Evolutionary conservation across 2,797 vertebrate genomes (phyloP), one percentile per base, ranked within the genome.

Genomic region (Meda fulgida): DNA sequence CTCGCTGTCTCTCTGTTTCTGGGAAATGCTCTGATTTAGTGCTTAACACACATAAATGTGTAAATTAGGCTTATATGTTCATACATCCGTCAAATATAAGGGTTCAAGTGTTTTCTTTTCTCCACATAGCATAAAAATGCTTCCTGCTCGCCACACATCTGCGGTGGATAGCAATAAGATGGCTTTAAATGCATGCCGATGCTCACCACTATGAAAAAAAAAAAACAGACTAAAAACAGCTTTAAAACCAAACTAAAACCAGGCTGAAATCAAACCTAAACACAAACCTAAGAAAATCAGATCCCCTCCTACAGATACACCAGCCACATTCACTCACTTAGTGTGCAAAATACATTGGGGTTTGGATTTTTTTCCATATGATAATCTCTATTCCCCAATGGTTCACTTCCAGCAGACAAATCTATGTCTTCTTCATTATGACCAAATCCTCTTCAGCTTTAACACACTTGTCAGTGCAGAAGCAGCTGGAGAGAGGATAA

Each of bases 401-500:
- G 87, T 91, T 86, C 90, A 65, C 40, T 93, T 93, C 91, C 87
- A 93, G 87, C 89, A 86, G 91, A 93, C 88, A 91, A 91, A 91
- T 94, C 91, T 94, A 92, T 92, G 93, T 93, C 93, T 90, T 91
- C 90, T 92, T 94, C 93, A 94, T 95, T 93, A 93, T 70, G 87
- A 89, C 93, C 93, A 95, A 95, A 95, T 95, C 94, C 93, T 93
- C 92, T 94, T 95, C 58, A 69, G 77, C 71, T 40, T 46, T 93
- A 95, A 93, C 93, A 93, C 95, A 93, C 93, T 93, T 92, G 93
- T 95, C 92, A 89, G 92, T 85, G 89, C 91, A 91, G 88, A 92
- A 95, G 93, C 93, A 95, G 94, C 94, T 94, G 94, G 92, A 94
- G 92, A 84, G 80, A 89, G 94, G 94, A 95, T 95, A 95, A 95